Evolutionary conservation across 2,888 invertebrate genomes (phyloP).

Genomic region (Cecidostiba fungosa): DNA sequence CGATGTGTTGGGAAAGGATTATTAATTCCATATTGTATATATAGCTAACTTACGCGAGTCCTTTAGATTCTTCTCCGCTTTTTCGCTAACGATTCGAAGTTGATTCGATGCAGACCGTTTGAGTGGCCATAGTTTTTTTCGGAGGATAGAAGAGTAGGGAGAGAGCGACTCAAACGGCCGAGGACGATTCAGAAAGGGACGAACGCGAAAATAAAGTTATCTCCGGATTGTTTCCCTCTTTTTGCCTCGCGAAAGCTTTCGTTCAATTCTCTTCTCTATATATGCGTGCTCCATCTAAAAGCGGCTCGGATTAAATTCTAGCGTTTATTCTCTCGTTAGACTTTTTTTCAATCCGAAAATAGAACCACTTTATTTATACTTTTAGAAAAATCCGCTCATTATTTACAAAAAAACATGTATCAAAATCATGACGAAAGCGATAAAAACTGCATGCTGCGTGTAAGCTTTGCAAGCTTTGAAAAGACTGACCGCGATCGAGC

Average conservation of each 20-base stretch:
- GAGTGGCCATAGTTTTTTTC: not conserved
- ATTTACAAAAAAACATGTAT: too few species aligned
- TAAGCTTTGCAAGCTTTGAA: too few species aligned
- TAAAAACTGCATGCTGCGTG: too few species aligned
- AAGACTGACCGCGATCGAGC: too few species aligned
- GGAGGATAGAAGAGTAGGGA: not conserved
- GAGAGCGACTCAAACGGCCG: not conserved
- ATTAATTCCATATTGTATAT: conserved; percentile 63
- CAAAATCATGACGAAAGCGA: too few species aligned
- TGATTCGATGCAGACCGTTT: not conserved
- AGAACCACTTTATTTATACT: not conserved
- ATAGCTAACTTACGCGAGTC: conserved; percentile 34
- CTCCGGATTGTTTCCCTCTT: not conserved
- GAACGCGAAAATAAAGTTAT: conserved; percentile 30
- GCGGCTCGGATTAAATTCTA: not conserved
- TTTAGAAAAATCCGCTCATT: too few species aligned
- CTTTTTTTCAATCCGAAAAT: not conserved
- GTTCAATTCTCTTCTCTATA: not conserved
- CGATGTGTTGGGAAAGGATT: too few species aligned
- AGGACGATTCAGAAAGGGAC: not conserved
- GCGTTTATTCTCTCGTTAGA: not conserved
- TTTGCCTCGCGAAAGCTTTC: not conserved
- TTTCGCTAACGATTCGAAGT: conserved; percentile 50
- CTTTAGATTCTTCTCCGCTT: not conserved
- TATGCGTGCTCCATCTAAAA: conserved; percentile 15